phyloP scores from a whole-genome alignment of 2,888 invertebrate genomes.

The Hesperia comma region DNA sequence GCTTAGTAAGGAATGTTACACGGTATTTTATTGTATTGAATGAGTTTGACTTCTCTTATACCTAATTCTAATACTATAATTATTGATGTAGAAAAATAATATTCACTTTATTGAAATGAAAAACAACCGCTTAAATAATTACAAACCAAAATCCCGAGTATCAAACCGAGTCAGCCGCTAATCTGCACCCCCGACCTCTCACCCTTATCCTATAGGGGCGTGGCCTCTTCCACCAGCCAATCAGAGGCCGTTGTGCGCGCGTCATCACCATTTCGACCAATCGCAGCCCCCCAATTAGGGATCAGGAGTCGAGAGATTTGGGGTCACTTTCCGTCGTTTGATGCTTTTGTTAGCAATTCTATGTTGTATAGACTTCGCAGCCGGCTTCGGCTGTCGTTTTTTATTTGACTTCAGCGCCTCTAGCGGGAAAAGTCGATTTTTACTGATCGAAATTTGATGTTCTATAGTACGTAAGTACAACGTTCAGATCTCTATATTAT shows the following conservation, averaged over 20 bases:
- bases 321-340: constrained; percentile 72
- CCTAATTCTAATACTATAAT: too few species aligned
- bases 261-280: constrained; percentile 58
- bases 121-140: neutral
- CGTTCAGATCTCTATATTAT: too few species aligned
- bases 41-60: too few species aligned
- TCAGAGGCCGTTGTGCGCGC: constrained; percentile 48
- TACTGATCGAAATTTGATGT: neutral
- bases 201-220: constrained; percentile 31
- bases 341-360: constrained; percentile 50
- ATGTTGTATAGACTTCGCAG: constrained; percentile 21
- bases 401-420: neutral
- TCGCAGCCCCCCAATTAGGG: constrained; percentile 66
- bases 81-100: too few species aligned
- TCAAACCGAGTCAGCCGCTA: constrained; percentile 7
- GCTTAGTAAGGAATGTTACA: too few species aligned
- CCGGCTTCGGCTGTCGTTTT: constrained; percentile 27
- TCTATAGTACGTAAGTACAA: neutral
- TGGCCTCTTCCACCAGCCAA: constrained; percentile 18
- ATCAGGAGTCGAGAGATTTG: constrained; percentile 73
- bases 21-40: too few species aligned
- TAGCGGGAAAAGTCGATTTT: neutral
- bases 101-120: neutral
- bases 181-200: constrained; percentile 33
- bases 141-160: constrained; percentile 3